Base-by-base conservation (phyloP, 2,113 vertebrate species). In the Scolopax mira region DNA sequence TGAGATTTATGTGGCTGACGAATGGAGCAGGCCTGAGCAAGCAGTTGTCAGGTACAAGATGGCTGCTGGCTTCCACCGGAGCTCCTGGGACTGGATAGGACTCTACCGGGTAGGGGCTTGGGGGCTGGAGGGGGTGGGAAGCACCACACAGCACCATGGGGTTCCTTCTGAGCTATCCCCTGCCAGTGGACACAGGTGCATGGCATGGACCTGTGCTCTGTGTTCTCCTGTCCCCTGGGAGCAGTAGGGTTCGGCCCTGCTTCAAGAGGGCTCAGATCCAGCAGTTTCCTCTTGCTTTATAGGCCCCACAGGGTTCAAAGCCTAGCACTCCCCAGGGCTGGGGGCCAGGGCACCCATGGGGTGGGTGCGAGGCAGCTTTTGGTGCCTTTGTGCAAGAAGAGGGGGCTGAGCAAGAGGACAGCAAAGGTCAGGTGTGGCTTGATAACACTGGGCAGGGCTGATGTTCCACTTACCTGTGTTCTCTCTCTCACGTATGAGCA, bases 61-160 rank as follows among this genome's bases (percentile, higher is more conserved):
- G 93, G 98, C 98, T 17, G 95, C 97, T 2, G 97, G 95, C 75
- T 99, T 99, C 85, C 98, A 99, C 94, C 98, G 99, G 85, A 99
- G 99, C 95, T 99, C 99, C 66, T 99, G 99, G 99, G 99, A 99
- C 98, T 99, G 99, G 99, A 98, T 99, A 13, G 99, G 99, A 81
- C 98, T 99, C 89, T 99, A 99, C 96, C 98, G 98, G 98, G 99
- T 99, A 94, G 94, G 92, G 86, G 66, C 75, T 52, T 78, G 55
- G 49, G 66, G 57, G 83, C 73, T 74, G 84, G 72, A 90, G 90
- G 79, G 69, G 41, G 65, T 18, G 82, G 90, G 92, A 46, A 82
- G 42, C 70, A 15, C 77, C 69, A 46, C 73, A 70, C 35, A 65
- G 62, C 88, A 64, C 48, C 3, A 9, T 0, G 3, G 44, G 77